These are phyloP conservation scores for Herminia tarsipennalis DNA, from an alignment of 2,888 invertebrate genomes.

Conservation along the genomic window DNA sequence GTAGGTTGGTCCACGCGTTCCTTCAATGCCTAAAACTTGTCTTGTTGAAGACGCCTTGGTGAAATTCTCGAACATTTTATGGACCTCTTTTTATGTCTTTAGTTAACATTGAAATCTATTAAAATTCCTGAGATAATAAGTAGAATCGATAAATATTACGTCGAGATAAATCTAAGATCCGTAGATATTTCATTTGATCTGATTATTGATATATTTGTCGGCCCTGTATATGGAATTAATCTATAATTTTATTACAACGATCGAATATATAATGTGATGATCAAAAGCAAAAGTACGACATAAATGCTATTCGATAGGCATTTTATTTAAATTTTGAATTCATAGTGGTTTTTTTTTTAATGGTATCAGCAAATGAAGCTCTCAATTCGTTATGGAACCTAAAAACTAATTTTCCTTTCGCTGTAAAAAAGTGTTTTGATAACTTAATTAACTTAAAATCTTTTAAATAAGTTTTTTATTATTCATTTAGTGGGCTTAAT, in stretches of 20 bases:
- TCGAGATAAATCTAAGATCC: conserved; percentile 2
- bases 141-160: conserved; percentile 4
- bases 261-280: background rate
- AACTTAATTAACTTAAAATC: too few species aligned
- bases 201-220: conserved; percentile 24
- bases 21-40: too few species aligned
- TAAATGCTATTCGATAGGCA: too few species aligned
- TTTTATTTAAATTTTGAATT: too few species aligned
- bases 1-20: too few species aligned
- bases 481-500: too few species aligned
- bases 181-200: conserved; percentile 20
- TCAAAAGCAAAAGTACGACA: background rate
- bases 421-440: too few species aligned
- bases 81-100: background rate
- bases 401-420: too few species aligned
- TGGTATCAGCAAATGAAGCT: too few species aligned
- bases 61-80: background rate
- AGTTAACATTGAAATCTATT: background rate
- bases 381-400: too few species aligned
- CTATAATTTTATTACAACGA: background rate
- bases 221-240: conserved; percentile 7
- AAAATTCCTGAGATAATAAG: conserved; percentile 1
- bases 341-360: too few species aligned
- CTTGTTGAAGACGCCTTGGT: background rate
- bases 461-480: too few species aligned